Evolutionary conservation across 2,113 vertebrate species (phyloP).

Genomic region (Psilopogon haemacephalus): DNA sequence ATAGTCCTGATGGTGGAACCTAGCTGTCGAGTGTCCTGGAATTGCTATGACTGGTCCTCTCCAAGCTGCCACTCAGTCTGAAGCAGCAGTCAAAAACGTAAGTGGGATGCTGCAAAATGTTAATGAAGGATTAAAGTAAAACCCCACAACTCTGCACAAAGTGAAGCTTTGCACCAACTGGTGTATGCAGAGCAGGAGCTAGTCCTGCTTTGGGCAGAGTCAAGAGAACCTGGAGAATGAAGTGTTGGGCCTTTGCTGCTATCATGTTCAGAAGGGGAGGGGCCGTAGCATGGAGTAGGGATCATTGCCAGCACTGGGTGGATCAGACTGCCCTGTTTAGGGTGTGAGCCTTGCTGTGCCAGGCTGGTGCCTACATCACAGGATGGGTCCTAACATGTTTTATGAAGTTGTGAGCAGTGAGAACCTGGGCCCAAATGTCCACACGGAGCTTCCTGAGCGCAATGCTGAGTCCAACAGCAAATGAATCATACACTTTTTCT

Average conservation of each 20-base stretch:
- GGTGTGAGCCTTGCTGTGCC: neutral
- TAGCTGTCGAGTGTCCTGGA: neutral
- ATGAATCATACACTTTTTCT: neutral
- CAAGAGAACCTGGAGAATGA: neutral
- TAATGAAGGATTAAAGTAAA: neutral
- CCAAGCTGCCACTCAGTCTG: rapidly evolving
- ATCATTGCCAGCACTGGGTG: neutral
- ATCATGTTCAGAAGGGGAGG: neutral
- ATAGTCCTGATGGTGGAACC: neutral
- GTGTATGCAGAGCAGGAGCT: neutral
- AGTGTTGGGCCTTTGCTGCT: neutral
- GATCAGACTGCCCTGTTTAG: neutral
- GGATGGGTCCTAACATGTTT: neutral
- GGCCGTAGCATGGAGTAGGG: neutral
- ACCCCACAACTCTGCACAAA: rapidly evolving
- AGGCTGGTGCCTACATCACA: neutral
- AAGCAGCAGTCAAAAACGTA: neutral
- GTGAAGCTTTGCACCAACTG: neutral
- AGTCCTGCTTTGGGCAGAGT: neutral
- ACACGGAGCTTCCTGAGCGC: neutral
- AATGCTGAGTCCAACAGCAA: neutral
- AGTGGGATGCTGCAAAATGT: neutral
- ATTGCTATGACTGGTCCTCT: neutral
- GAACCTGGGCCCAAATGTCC: neutral
- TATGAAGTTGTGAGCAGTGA: neutral